Evolutionary conservation across 2,888 invertebrate species (phyloP), one percentile per base, ranked within the genome.

Genomic region (Drosophila nr. perissopoda): DNA sequence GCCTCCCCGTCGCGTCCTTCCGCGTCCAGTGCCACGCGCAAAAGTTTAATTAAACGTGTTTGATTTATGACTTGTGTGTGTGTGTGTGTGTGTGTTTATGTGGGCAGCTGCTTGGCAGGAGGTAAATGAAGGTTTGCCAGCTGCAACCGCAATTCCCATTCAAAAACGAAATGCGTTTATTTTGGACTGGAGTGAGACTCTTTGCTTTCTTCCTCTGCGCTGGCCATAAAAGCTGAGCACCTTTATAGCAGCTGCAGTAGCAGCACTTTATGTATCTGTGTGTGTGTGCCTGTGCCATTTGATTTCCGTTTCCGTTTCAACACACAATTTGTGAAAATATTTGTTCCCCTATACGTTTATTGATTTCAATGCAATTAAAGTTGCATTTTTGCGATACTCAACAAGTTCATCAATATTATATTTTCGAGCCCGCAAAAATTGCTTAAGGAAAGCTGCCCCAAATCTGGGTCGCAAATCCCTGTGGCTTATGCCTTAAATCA

Each of bases 21-120:
- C 33, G 13, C 18, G 48, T 16, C 11, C 62, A 31, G 42, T 25
- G 13, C 45, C 62, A 62, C 59, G 65, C 68, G 69, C 75, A 74
- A 79, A 87, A 87, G 85, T 87, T 87, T 87, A 87, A 89, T 89
- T 87, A 87, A 87, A 87, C 86, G 85, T 78, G 76, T 78, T 89
- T 87, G 87, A 87, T 87, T 87, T 87, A 87, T 87, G 89, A 79
- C 76, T 83, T 74, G 31, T 56, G 64, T 63, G 61, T 45, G 45
- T 40, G 27, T 27, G 31, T n/a, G 18, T 13, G 27, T 34, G 31
- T 33, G 27, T 31, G 31, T 33, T 27, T n/a, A 10, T 13, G 27
- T 72, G 78, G 27, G 38, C 25, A 25, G 21, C 48, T n/a, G 21
- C 65, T 54, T 36, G 40, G 16, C 60, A 31, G 34, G 36, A 27